These are phyloP conservation scores for Eulemur macaco DNA, from an alignment of 2,113 vertebrate species.

Conservation along the genomic window DNA sequence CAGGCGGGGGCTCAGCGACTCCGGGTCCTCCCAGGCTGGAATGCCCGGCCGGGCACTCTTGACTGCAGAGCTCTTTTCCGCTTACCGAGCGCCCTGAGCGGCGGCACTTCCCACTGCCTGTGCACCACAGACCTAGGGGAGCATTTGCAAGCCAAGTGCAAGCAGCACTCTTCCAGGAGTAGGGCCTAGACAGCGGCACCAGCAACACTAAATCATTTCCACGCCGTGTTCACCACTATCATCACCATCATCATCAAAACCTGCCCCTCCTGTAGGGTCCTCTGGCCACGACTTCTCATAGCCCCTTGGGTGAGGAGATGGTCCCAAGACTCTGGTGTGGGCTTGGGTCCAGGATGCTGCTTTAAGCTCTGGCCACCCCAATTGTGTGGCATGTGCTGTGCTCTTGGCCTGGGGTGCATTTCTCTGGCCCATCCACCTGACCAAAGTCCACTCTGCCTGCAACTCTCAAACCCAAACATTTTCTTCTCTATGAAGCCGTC, in stretches of 20 bases:
- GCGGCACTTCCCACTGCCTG: neutral
- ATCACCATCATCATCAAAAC: neutral
- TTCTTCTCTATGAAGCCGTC: neutral
- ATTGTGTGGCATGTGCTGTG: neutral
- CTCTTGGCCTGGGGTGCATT: neutral
- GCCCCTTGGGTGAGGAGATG: neutral
- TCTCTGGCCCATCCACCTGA: neutral
- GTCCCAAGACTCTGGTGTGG: neutral
- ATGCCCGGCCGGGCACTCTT: accelerated
- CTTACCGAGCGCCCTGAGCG: neutral
- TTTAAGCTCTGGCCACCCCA: neutral
- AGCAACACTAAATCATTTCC: neutral
- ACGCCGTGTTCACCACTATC: neutral
- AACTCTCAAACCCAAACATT: neutral
- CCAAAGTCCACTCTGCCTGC: neutral
- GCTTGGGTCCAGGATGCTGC: neutral
- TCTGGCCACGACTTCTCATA: neutral
- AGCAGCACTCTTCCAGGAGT: neutral
- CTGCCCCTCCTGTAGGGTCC: neutral
- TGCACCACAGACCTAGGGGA: no score
- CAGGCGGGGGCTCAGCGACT: neutral
- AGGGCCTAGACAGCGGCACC: neutral
- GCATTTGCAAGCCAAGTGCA: neutral
- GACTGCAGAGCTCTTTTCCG: neutral
- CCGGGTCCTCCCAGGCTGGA: neutral